These are phyloP conservation scores for Tenthredo scrophulariae DNA, from an alignment of 2,888 invertebrate species.

Conservation along the genomic window DNA sequence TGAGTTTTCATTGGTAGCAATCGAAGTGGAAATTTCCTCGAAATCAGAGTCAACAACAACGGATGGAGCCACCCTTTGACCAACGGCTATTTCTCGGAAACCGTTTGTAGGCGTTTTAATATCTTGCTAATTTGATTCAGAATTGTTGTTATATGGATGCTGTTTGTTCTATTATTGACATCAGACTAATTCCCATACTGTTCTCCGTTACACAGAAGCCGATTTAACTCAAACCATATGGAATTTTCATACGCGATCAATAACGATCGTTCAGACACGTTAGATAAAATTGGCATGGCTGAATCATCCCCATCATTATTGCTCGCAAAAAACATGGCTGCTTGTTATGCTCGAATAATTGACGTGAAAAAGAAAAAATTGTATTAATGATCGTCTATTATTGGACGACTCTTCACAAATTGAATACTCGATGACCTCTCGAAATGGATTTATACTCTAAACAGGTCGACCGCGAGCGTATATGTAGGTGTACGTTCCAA, in stretches of 20 bases:
- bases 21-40: background rate
- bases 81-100: too few relatives aligned
- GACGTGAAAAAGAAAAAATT: conserved; percentile 9
- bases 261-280: background rate
- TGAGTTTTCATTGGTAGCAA: conserved; percentile 7
- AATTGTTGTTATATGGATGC: background rate
- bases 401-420: background rate
- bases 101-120: too few relatives aligned
- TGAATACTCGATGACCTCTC: conserved; percentile 5
- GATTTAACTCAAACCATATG: background rate
- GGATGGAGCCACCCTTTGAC: too few relatives aligned
- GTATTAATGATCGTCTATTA: background rate
- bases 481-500: background rate
- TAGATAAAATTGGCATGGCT: background rate
- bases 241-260: background rate
- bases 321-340: background rate
- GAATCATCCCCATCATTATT: background rate
- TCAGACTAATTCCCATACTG: background rate
- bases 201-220: background rate
- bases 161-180: background rate
- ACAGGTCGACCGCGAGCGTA: background rate
- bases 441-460: conserved; percentile 9
- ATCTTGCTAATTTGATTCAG: background rate
- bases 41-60: conserved; percentile 1
- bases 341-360: background rate